Evolutionary conservation across 1,140 invertebrate genomes (phyloP), one percentile per base, ranked within the genome.

Genomic region (Drosophila neocordata): DNA sequence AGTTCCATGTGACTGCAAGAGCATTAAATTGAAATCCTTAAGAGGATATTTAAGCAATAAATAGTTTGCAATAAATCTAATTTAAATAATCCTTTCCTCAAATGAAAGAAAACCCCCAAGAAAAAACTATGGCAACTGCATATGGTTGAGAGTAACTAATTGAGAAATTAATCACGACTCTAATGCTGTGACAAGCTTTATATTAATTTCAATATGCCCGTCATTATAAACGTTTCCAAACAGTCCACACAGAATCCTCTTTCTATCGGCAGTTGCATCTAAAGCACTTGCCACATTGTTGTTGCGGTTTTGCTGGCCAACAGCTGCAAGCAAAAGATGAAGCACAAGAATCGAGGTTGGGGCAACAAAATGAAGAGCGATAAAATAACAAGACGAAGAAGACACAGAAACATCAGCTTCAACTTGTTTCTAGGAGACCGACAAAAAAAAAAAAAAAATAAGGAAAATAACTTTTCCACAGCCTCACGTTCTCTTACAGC

Each of bases 221-320:
- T 24, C 7, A 48, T 48, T 8, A 48, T 27, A 37, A 37, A 5
- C 18, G 12, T 34, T 27, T 12, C 8, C 7, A n/a, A 9, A 60
- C 58, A 44, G 27, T 56, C 24, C 13, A 44, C 13, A 15, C 20
- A 20, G 31, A 11, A 2, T 24, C 34, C 37, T 20, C 20, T 68
- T 48, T 48, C 27, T 77, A 69, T 69, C 70, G 61, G 56, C 65
- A 64, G 65, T 69, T 73, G 65, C 70, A 77, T 77, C 57, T 65
- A 58, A 73, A 73, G 61, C 65, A 68, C 65, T 73, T 69, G 71
- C 74, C 74, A 77, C 74, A 73, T 77, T 77, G 65, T 77, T 77
- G 70, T 73, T 77, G 65, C 62, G 74, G 74, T 73, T 73, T 73
- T 64, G 60, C 70, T 69, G 70, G 48, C 58, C 69, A 63, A 27